These are phyloP conservation scores for Lepisosteus oculatus DNA, from an alignment of 2,113 vertebrate genomes.

Conservation along the genomic window DNA sequence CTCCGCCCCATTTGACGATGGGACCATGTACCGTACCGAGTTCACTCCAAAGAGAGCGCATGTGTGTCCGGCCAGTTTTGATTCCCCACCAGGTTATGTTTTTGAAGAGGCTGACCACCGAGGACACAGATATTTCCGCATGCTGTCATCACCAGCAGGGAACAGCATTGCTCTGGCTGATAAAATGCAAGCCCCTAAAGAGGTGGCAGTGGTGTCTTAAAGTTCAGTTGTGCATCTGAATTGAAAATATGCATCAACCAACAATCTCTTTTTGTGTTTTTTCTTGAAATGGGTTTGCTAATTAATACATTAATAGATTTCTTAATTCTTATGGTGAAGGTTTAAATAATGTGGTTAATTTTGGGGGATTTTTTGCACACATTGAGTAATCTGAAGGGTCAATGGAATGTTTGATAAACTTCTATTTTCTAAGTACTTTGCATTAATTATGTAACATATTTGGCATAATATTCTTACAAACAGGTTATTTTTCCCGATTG, in stretches of 20 bases:
- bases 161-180: constrained; percentile 5
- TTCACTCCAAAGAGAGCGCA: constrained; percentile 63
- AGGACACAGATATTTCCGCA: constrained; percentile 74
- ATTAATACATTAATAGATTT: background rate
- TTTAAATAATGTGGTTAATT: no score
- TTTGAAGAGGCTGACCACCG: constrained; percentile 62
- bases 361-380: no score
- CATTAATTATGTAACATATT: no score
- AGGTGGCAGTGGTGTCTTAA: constrained; percentile 53
- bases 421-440: no score
- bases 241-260: background rate
- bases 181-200: constrained; percentile 35
- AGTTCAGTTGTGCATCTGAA: background rate
- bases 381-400: no score
- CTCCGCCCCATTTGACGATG: constrained; percentile 53
- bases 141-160: constrained; percentile 34
- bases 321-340: background rate
- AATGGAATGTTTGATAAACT: no score
- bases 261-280: background rate
- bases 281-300: background rate
- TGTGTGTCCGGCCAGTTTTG: constrained; percentile 65
- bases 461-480: no score
- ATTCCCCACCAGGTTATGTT: constrained; percentile 61
- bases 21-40: constrained; percentile 65
- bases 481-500: no score